A percentile compares a stretch with the other conserved stretches of the same genome.
These are phyloP conservation scores for Caiman crocodilus DNA, from an alignment of 2,797 vertebrate genomes.

Conservation along the genomic window DNA sequence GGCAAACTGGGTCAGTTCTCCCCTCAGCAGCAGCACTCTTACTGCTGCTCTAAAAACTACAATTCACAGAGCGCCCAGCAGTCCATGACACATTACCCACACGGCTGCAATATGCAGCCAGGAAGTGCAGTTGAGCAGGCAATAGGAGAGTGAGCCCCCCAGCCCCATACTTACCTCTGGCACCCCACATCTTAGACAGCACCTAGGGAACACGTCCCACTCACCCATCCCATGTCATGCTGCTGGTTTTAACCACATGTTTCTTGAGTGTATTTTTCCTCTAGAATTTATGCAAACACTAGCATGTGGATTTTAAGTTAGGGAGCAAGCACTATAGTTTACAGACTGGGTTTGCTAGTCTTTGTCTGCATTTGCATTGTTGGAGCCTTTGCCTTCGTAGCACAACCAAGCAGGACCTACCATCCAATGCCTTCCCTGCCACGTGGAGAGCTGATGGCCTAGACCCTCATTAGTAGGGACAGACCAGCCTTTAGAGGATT, in stretches of 20 bases:
- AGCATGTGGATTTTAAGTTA: not conserved
- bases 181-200: too few relatives aligned
- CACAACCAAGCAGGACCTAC: not conserved
- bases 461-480: not conserved
- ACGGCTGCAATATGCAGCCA: too few relatives aligned
- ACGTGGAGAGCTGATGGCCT: not conserved
- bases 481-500: not conserved
- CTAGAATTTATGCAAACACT: not conserved
- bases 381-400: not conserved
- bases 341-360: not conserved
- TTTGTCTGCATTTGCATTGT: rapidly evolving
- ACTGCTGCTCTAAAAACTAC: too few relatives aligned
- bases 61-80: too few relatives aligned
- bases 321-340: not conserved
- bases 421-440: not conserved
- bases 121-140: too few relatives aligned
- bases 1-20: too few relatives aligned
- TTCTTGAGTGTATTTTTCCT: not conserved
- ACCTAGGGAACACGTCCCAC: too few relatives aligned
- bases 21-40: too few relatives aligned
- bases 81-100: too few relatives aligned
- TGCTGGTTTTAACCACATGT: not conserved
- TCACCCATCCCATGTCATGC: too few relatives aligned
- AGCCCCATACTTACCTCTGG: too few relatives aligned
- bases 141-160: too few relatives aligned